Evolutionary conservation across 1,140 invertebrate species (phyloP).

Genomic region (Microplitis mediator): DNA sequence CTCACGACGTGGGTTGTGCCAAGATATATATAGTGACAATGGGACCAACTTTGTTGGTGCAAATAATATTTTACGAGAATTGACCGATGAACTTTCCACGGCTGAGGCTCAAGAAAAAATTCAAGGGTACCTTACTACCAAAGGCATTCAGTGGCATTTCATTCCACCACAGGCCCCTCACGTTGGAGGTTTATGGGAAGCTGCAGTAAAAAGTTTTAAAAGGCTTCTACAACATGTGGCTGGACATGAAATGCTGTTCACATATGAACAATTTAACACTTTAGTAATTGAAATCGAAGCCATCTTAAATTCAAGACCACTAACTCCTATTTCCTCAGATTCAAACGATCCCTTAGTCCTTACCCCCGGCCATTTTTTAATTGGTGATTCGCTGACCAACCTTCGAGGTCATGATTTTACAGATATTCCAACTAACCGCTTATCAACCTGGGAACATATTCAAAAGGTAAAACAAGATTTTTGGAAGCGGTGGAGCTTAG

Average conservation of each 20-base stretch:
- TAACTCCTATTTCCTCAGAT: neutral
- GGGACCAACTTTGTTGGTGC: constrained; percentile 26
- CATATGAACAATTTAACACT: constrained; percentile 7
- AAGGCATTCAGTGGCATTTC: constrained; percentile 43
- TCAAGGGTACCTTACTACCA: neutral
- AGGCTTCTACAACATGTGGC: neutral
- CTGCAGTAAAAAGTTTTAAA: constrained; percentile 6
- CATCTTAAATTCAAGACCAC: neutral
- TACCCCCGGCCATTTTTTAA: constrained; percentile 5
- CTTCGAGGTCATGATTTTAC: neutral
- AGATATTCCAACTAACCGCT: neutral
- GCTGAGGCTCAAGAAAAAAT: neutral
- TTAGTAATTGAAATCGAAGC: neutral
- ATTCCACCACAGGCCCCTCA: constrained; percentile 46
- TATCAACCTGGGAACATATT: constrained; percentile 12
- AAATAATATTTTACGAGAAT: constrained; percentile 17
- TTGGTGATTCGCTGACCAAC: neutral
- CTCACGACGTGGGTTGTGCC: constrained; percentile 6
- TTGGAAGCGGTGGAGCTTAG: too few relatives aligned
- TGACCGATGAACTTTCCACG: neutral
- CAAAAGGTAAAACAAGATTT: constrained; percentile 20
- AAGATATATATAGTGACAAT: constrained; percentile 25
- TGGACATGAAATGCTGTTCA: neutral
- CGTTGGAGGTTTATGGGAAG: constrained; percentile 49
- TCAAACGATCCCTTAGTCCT: neutral